Evolutionary conservation across 1,140 invertebrate genomes (phyloP).

Genomic region (Leptinotarsa lineolata): DNA sequence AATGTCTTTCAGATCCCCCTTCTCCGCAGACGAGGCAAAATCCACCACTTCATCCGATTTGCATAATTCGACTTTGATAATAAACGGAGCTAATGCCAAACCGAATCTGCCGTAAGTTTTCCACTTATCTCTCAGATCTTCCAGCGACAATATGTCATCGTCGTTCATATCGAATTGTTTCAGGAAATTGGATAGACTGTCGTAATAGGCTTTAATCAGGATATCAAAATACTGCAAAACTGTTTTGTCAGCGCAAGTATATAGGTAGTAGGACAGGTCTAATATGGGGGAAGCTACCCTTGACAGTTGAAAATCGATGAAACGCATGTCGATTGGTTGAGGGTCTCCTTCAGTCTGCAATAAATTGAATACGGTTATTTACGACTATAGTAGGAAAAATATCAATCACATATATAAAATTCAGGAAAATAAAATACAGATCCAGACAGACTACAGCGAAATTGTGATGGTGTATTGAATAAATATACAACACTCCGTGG

Average conservation of each 20-base stretch:
- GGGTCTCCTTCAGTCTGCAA: slow-evolving; percentile 28
- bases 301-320: slow-evolving; percentile 64
- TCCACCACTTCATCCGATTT: slow-evolving; percentile 37
- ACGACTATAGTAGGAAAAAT: neutral
- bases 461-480: too few relatives aligned
- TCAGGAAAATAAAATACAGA: too few relatives aligned
- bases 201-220: slow-evolving; percentile 62
- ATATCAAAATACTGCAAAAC: slow-evolving; percentile 57
- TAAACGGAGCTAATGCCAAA: slow-evolving; percentile 27
- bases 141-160: slow-evolving; percentile 56
- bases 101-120: slow-evolving; percentile 44
- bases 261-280: slow-evolving; percentile 65
- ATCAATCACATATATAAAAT: neutral
- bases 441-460: too few relatives aligned
- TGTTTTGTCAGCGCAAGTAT: slow-evolving; percentile 59
- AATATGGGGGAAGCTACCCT: slow-evolving; percentile 63
- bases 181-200: slow-evolving; percentile 55
- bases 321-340: slow-evolving; percentile 40
- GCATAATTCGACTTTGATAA: slow-evolving; percentile 33
- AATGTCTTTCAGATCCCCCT: slow-evolving; percentile 28
- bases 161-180: slow-evolving; percentile 55
- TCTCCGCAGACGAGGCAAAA: slow-evolving; percentile 36
- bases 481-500: too few relatives aligned
- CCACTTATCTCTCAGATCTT: slow-evolving; percentile 55
- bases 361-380: neutral